Evolutionary conservation across 2,888 invertebrate genomes (phyloP).

Genomic region (Pycnomerus fuliginosus): DNA sequence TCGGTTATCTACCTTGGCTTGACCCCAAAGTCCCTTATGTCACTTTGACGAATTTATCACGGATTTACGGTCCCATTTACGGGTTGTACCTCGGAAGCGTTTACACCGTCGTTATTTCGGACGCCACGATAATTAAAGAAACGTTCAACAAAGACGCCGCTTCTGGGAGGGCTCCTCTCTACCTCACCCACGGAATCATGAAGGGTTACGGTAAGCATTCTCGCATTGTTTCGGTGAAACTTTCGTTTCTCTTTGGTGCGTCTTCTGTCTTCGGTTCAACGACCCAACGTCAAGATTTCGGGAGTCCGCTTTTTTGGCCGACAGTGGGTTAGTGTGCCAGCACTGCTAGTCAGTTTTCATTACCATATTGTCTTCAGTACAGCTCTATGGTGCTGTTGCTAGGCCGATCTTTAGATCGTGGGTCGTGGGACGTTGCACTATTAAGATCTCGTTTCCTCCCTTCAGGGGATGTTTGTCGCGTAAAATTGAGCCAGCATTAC

Average conservation of each 20-base stretch:
- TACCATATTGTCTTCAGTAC: slow-evolving; percentile 5
- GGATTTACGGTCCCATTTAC: slow-evolving; percentile 73
- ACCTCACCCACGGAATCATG: slow-evolving; percentile 84
- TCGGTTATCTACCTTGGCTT: slow-evolving; percentile 78
- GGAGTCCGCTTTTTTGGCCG: slow-evolving; percentile 28
- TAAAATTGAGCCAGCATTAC: neutral
- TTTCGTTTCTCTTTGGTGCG: slow-evolving; percentile 21
- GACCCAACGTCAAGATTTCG: slow-evolving; percentile 22
- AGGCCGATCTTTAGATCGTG: slow-evolving; percentile 2
- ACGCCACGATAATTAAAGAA: slow-evolving; percentile 70
- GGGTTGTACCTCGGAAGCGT: slow-evolving; percentile 73
- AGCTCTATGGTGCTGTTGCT: slow-evolving; percentile 1
- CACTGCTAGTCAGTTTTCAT: neutral
- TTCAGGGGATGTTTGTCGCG: slow-evolving; percentile 1
- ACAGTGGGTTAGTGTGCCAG: slow-evolving; percentile 35
- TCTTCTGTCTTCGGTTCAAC: slow-evolving; percentile 21
- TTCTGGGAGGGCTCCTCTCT: slow-evolving; percentile 78
- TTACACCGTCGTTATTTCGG: slow-evolving; percentile 75
- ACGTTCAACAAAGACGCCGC: slow-evolving; percentile 72
- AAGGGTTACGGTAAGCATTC: slow-evolving; percentile 76
- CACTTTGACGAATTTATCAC: slow-evolving; percentile 66
- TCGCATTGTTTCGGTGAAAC: slow-evolving; percentile 39
- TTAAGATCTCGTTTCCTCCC: neutral
- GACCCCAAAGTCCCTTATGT: slow-evolving; percentile 68
- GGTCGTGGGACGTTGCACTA: slow-evolving; percentile 1